These are phyloP conservation scores for Protodeltote pygarga DNA, from an alignment of 2,888 invertebrate species.

Conservation along the genomic window DNA sequence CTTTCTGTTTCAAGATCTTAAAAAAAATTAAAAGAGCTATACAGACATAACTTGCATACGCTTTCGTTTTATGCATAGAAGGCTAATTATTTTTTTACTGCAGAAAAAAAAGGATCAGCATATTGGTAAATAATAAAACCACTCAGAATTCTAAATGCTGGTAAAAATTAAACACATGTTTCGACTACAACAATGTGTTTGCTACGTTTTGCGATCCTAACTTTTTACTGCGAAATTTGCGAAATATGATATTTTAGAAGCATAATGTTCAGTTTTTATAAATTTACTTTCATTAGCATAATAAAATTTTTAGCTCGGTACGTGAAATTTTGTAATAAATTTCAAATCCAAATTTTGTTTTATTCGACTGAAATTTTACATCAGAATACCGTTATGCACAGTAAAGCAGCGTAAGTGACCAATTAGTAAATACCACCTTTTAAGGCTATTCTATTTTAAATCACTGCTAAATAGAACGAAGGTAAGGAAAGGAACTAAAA, in stretches of 20 bases:
- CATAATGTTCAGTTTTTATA: neutral
- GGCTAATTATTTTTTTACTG: too few species aligned
- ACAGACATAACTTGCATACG: too few species aligned
- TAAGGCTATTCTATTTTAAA: conserved; percentile 35
- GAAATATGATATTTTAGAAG: conserved; percentile 4
- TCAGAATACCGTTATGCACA: conserved; percentile 29
- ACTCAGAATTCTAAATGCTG: conserved; percentile 3
- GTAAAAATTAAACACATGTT: conserved; percentile 2
- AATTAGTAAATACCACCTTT: conserved; percentile 40
- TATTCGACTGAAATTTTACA: conserved; percentile 27
- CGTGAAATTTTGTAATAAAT: conserved; percentile 32
- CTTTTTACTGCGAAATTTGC: neutral
- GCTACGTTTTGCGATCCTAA: neutral
- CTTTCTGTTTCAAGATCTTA: too few species aligned
- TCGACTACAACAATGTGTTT: conserved; percentile 1
- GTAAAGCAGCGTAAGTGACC: conserved; percentile 23
- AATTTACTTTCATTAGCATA: too few species aligned
- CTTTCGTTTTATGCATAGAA: too few species aligned
- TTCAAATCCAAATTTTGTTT: conserved; percentile 25
- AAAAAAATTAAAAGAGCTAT: too few species aligned
- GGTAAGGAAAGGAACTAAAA: conserved; percentile 29
- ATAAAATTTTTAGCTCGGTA: too few species aligned
- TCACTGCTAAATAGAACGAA: conserved; percentile 34
- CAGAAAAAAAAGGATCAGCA: too few species aligned
- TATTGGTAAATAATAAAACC: too few species aligned